Percentiles rank a stretch among this genome's conserved stretches.
These are phyloP conservation scores for Temnothorax longispinosus DNA, from an alignment of 1,140 invertebrate genomes.

Conservation along the genomic window DNA sequence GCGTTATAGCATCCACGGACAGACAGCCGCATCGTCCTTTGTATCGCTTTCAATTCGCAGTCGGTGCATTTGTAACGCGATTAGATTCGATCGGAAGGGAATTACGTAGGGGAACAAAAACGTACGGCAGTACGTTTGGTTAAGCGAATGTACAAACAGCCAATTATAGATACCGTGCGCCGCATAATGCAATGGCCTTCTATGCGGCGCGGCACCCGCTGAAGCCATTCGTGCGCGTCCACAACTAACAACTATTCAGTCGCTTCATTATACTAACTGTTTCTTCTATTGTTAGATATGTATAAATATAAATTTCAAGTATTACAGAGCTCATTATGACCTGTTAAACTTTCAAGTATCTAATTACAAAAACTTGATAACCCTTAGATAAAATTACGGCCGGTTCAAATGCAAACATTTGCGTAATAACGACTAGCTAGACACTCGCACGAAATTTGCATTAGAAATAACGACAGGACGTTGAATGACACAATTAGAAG, in stretches of 20 bases:
- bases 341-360: neutral
- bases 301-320: neutral
- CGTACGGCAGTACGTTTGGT: neutral
- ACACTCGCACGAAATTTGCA: neutral
- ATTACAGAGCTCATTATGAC: no score
- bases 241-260: constrained; percentile 7
- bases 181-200: constrained; percentile 22
- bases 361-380: neutral
- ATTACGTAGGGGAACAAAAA: constrained; percentile 27
- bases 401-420: neutral
- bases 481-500: constrained; percentile 7
- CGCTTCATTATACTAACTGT: constrained; percentile 34
- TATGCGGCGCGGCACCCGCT: neutral
- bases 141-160: constrained; percentile 18
- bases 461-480: neutral
- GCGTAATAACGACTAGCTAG: no score
- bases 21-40: neutral
- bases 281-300: neutral
- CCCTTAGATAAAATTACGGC: neutral
- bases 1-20: neutral
- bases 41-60: neutral
- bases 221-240: constrained; percentile 21
- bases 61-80: constrained; percentile 11
- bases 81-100: constrained; percentile 21
- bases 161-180: neutral